Conservation (phyloP, 2,797 vertebrate species). For the Cyprinodon diabolis region DNA sequence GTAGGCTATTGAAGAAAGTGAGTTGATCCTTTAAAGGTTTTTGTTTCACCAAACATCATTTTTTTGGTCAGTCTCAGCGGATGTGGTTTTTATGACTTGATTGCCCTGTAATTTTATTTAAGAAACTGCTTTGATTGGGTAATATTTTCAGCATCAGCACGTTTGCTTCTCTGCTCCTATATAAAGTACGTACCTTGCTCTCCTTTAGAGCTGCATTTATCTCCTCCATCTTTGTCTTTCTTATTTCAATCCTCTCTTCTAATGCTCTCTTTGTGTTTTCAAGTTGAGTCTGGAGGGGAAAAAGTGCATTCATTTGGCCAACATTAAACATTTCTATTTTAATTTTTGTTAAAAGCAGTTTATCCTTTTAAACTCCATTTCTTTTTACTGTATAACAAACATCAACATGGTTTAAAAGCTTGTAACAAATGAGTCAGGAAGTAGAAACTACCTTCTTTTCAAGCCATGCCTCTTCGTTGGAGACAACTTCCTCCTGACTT, state of each 20-base stretch:
- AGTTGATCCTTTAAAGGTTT: neutral
- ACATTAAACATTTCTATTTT: neutral
- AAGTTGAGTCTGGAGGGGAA: conserved; percentile 45
- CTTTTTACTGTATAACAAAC: neutral
- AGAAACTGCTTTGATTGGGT: neutral
- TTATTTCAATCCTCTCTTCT: conserved; percentile 26
- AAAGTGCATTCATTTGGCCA: neutral
- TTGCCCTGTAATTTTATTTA: neutral
- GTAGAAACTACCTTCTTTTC: conserved; percentile 57
- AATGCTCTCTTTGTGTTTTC: conserved; percentile 24
- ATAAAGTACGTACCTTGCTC: conserved; percentile 47
- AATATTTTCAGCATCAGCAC: fast-evolving
- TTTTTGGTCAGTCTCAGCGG: neutral
- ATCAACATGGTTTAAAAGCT: neutral
- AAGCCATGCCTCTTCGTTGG: conserved; percentile 59
- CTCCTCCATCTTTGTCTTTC: conserved; percentile 34
- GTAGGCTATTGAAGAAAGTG: neutral
- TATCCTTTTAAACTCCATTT: neutral
- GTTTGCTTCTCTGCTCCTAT: neutral
- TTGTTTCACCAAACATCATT: neutral
- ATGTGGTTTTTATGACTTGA: neutral
- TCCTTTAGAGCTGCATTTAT: neutral
- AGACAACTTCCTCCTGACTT: conserved; percentile 49
- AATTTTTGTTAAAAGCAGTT: neutral
- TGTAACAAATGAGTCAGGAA: no score